Conservation (phyloP, 2,797 vertebrate genomes). For the Halcyon smyrnensis region DNA sequence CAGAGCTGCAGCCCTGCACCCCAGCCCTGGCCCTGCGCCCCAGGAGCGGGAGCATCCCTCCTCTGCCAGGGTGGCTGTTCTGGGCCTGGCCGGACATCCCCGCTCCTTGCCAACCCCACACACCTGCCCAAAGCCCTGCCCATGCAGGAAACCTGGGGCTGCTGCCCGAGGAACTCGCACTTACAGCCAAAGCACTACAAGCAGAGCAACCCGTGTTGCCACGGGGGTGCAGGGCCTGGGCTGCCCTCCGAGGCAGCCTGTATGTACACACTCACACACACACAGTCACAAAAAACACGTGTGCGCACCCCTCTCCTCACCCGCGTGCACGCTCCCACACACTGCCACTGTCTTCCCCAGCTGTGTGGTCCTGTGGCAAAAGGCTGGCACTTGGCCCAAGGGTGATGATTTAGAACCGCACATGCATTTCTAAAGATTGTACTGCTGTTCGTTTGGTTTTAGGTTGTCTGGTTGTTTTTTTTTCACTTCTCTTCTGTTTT, state of each 20-base stretch:
- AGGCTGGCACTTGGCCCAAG: not conserved
- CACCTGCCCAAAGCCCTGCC: not conserved
- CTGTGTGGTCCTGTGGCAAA: rapidly evolving
- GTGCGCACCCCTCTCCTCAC: rapidly evolving
- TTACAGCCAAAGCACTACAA: not conserved
- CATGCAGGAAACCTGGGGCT: not conserved
- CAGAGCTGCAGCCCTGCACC: not conserved
- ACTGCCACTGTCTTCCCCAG: not conserved
- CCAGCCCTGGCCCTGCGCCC: not conserved
- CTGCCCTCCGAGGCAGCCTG: not conserved
- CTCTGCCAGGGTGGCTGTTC: not conserved
- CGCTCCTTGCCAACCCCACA: too few species aligned
- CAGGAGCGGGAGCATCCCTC: not conserved
- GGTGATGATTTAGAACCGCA: not conserved
- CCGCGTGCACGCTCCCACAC: rapidly evolving
- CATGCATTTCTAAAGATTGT: not conserved
- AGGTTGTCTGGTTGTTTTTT: too few species aligned
- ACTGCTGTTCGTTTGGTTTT: not conserved
- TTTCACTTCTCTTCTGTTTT: not conserved
- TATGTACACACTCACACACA: rapidly evolving
- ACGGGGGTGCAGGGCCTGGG: rapidly evolving
- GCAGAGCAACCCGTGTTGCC: not conserved
- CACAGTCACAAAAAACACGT: too few species aligned
- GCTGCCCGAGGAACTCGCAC: not conserved
- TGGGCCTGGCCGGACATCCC: not conserved